A percentile compares a stretch with the other conserved stretches of the same genome.
Conservation (phyloP, 2,888 invertebrate species). For the Acronicta psi region DNA sequence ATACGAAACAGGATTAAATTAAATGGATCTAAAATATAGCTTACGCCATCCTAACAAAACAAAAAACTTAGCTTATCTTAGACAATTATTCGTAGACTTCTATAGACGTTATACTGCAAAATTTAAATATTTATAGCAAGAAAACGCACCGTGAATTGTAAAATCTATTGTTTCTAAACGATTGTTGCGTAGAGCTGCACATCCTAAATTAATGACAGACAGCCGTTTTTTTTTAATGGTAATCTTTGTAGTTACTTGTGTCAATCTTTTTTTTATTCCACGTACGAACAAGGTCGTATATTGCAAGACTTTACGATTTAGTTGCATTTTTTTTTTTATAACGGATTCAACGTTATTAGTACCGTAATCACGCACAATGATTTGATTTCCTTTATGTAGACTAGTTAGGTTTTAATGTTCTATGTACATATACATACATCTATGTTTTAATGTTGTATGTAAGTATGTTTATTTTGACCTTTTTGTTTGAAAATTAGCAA, state of each 20-base stretch:
- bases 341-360: constrained; percentile 30
- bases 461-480: too few species aligned
- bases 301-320: constrained; percentile 45
- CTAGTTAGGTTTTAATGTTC: neutral
- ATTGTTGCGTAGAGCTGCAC: constrained; percentile 15
- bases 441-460: constrained; percentile 3
- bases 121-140: constrained; percentile 49
- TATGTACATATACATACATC: too few species aligned
- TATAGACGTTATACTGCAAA: constrained; percentile 15
- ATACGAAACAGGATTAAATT: too few species aligned
- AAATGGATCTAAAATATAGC: too few species aligned
- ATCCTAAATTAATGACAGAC: too few species aligned
- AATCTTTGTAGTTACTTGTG: neutral
- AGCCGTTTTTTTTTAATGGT: neutral
- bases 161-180: constrained; percentile 46
- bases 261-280: constrained; percentile 42
- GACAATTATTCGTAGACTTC: constrained; percentile 4
- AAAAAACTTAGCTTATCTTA: neutral
- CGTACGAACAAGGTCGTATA: constrained; percentile 45
- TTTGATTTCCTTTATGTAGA: constrained; percentile 37
- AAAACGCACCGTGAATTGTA: constrained; percentile 45
- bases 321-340: constrained; percentile 36
- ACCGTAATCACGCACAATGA: constrained; percentile 37
- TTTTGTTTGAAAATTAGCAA: too few species aligned
- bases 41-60: too few species aligned